phyloP scores from a whole-genome alignment of 2,888 invertebrate genomes.

The Drosophila ezoana region DNA sequence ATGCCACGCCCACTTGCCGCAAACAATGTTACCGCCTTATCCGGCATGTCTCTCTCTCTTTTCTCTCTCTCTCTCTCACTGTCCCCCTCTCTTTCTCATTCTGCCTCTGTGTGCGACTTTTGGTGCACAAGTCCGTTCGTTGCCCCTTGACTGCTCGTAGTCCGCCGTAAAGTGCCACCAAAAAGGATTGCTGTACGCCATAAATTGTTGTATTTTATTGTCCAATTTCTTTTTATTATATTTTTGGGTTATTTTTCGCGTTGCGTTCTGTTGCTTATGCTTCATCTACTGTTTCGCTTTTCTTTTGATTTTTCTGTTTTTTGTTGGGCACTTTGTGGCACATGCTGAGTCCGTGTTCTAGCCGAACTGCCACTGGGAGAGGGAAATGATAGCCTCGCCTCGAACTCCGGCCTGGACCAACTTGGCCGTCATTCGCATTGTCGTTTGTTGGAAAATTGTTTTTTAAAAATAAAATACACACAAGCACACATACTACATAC shows the following conservation, averaged over 20 bases:
- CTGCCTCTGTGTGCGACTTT: constrained; percentile 53
- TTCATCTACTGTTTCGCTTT: constrained; percentile 70
- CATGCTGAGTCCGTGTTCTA: constrained; percentile 65
- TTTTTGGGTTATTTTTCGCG: constrained; percentile 68
- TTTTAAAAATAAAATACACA: constrained; percentile 64
- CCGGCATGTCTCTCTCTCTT: constrained; percentile 33
- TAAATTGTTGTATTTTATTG: constrained; percentile 80
- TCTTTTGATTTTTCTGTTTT: constrained; percentile 40
- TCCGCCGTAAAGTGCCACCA: constrained; percentile 64
- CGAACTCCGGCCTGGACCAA: constrained; percentile 39
- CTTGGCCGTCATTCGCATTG: constrained; percentile 68
- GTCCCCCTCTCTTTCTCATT: background rate
- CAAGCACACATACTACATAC: constrained; percentile 13
- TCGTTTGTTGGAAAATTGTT: constrained; percentile 71
- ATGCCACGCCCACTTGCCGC: constrained; percentile 53
- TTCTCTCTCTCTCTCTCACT: background rate
- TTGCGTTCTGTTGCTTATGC: constrained; percentile 69
- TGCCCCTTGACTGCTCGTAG: constrained; percentile 14
- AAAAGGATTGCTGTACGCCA: constrained; percentile 78
- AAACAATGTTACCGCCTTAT: constrained; percentile 65
- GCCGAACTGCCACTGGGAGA: constrained; percentile 32
- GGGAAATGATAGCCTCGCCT: constrained; percentile 4
- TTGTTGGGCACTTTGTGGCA: constrained; percentile 65
- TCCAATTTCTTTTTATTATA: constrained; percentile 81
- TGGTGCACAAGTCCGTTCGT: constrained; percentile 43